Conservation (phyloP, 2,113 vertebrate genomes). For the Atractosteus spatula region DNA sequence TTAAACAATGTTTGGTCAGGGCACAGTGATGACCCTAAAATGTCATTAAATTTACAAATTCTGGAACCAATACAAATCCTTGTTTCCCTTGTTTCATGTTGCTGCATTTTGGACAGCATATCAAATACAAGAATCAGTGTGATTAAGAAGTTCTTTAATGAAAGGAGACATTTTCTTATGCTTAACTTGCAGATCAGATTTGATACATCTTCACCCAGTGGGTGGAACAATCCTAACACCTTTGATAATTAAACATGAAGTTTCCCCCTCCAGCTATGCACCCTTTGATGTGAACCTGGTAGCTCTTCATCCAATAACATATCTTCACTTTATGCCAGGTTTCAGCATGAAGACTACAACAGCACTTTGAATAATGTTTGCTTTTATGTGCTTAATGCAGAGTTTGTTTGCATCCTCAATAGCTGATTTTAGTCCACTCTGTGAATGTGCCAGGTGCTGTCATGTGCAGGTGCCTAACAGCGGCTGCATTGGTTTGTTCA, state of each 20-base stretch:
- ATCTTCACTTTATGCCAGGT: background rate
- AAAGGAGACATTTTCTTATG: slow-evolving; percentile 28
- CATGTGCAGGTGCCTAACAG: too few species aligned
- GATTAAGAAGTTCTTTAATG: slow-evolving; percentile 23
- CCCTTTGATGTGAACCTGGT: background rate
- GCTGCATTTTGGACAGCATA: background rate
- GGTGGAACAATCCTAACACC: slow-evolving; percentile 13
- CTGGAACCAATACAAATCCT: background rate
- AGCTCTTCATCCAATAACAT: background rate
- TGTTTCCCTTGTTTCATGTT: background rate
- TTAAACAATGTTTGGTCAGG: background rate
- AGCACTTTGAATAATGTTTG: background rate
- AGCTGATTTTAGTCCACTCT: too few species aligned
- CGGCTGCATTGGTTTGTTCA: too few species aligned
- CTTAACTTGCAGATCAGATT: slow-evolving; percentile 21
- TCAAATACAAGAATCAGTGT: slow-evolving; percentile 1
- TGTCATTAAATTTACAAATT: too few species aligned
- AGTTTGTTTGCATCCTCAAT: background rate
- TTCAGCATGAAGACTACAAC: background rate
- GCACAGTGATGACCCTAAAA: too few species aligned
- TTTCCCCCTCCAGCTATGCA: background rate
- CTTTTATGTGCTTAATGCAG: background rate
- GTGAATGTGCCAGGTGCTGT: background rate
- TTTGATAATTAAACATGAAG: slow-evolving; percentile 26
- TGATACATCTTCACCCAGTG: slow-evolving; percentile 14